Percentiles rank a stretch among this genome's conserved stretches.
phyloP scores from a whole-genome alignment of 2,113 vertebrate species.

The Neopipo cinnamomea region DNA sequence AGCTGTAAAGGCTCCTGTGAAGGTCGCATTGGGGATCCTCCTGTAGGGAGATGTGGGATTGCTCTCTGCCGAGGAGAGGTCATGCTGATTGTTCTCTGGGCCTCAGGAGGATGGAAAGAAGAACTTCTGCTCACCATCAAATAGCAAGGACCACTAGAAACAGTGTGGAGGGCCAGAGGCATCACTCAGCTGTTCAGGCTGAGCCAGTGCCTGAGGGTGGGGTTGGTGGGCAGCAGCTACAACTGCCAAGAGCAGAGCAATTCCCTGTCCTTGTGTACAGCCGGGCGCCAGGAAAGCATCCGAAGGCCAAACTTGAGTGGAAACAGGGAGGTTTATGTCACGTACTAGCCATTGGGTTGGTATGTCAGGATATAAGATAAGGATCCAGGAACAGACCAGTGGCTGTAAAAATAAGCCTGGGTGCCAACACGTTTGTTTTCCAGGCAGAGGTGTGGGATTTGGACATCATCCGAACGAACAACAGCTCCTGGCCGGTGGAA shows the following conservation, averaged over 20 bases:
- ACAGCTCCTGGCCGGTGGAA: conserved; percentile 87
- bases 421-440: background rate
- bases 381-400: background rate
- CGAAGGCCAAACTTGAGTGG: background rate
- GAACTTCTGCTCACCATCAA: background rate
- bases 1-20: background rate
- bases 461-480: conserved; percentile 85
- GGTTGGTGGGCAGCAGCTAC: background rate
- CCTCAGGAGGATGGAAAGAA: background rate
- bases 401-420: background rate
- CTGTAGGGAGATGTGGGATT: background rate
- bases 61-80: background rate
- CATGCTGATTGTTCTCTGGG: background rate
- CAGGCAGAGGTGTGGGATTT: conserved; percentile 98
- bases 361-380: background rate
- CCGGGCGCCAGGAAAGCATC: background rate
- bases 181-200: background rate
- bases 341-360: background rate
- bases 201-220: background rate
- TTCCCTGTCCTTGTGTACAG: rapidly evolving
- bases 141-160: background rate
- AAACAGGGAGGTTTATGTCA: background rate
- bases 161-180: background rate
- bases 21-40: background rate
- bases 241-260: background rate